Evolutionary conservation across 2,113 vertebrate species (phyloP), one percentile per base, ranked within the genome.

Genomic region (Corythoichthys haematopterus): DNA sequence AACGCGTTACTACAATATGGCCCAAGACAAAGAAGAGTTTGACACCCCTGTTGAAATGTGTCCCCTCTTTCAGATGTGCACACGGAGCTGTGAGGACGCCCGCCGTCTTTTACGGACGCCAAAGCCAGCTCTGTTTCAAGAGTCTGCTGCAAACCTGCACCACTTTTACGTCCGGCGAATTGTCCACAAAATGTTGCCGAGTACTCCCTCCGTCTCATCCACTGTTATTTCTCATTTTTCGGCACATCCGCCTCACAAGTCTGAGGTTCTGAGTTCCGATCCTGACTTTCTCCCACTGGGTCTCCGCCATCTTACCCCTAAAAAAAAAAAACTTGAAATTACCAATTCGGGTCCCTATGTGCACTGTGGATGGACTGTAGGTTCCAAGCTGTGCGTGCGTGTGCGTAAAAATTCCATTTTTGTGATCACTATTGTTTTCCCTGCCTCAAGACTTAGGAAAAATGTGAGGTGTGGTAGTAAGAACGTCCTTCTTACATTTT

Each of bases 51-150:
- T 6, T 40, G 6, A 40, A 40, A 3, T 36, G 4, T 47, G 1
- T 65, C 33, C 59, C 40, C 15, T 45, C 2, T 65, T 2, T 48
- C 79, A 92, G 92, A 86, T 65, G 2, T 0, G 35, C 91, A 91
- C 80, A 78, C 5, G 2, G 92, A 93, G 84, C 60, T 93, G 64
- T 93, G 86, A 90, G 74, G 66, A 63, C n/a, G n/a, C n/a, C n/a
- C n/a, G n/a, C n/a, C 43, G 62, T 15, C 50, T 2, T 63, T 59
- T 3, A 46, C 1, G 56, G 58, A 55, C 58, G 0, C n/a, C n/a
- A n/a, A n/a, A n/a, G n/a, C n/a, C n/a, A 65, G 83, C 87, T 90
- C 89, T 91, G 90, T 91, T 92, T 88, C 87, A 91, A 89, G 90
- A 91, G 90, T 87, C 71, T 20, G 70, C 70, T 79, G 58, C 45